These are phyloP conservation scores for Colaptes auratus DNA, from an alignment of 2,113 vertebrate species.

Conservation along the genomic window DNA sequence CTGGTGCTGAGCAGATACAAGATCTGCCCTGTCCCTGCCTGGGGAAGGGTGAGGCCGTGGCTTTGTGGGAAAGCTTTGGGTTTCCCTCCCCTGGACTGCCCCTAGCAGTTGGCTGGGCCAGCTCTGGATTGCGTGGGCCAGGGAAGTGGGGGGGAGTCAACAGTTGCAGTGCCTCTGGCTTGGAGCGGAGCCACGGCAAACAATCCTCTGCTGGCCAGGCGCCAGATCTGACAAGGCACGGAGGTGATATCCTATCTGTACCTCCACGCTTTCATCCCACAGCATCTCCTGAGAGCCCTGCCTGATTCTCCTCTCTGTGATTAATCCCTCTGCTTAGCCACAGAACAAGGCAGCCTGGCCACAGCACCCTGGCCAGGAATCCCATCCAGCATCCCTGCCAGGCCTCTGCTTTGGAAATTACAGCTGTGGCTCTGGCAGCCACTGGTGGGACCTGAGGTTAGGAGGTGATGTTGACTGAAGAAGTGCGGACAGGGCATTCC, in stretches of 20 bases:
- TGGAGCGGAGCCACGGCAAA: conserved; percentile 40
- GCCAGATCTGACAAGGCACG: conserved; percentile 25
- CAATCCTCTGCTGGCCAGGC: conserved; percentile 8
- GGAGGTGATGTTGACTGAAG: conserved; percentile 64
- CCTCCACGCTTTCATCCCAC: neutral
- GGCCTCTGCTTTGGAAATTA: conserved; percentile 28
- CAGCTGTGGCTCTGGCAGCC: conserved; percentile 51
- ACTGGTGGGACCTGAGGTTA: conserved; percentile 8
- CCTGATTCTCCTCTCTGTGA: accelerated
- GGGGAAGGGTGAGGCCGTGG: conserved; percentile 35
- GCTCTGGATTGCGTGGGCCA: conserved; percentile 21
- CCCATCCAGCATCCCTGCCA: neutral
- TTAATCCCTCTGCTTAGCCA: neutral
- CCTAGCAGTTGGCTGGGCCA: conserved; percentile 9
- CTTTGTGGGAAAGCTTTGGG: conserved; percentile 56
- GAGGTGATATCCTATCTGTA: neutral
- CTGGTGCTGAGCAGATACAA: neutral
- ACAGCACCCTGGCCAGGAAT: neutral
- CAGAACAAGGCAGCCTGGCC: neutral
- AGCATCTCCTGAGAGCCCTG: neutral
- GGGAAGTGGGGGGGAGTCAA: conserved; percentile 16
- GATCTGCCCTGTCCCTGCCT: neutral
- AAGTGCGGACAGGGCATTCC: conserved; percentile 59
- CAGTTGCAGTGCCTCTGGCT: conserved; percentile 48
- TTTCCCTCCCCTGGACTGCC: conserved; percentile 51